These are phyloP conservation scores for Dryococelus australis DNA, from an alignment of 2,888 invertebrate genomes.

Conservation along the genomic window DNA sequence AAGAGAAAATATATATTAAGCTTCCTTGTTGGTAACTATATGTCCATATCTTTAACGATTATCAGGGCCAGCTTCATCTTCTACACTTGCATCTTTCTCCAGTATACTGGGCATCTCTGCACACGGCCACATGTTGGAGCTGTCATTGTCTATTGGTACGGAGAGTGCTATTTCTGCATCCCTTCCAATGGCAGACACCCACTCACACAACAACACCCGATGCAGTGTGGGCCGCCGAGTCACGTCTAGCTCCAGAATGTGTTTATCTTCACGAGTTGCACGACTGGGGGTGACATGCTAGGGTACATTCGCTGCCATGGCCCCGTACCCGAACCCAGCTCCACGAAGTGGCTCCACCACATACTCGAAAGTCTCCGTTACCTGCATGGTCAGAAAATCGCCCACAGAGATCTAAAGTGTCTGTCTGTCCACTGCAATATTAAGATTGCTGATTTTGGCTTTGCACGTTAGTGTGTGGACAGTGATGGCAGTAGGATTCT, in stretches of 20 bases:
- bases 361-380: constrained; percentile 85
- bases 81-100: no score
- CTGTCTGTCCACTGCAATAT: constrained; percentile 83
- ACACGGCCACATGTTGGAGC: not conserved
- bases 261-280: constrained; percentile 89
- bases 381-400: constrained; percentile 83
- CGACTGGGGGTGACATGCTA: constrained; percentile 88
- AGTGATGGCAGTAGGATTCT: constrained; percentile 76
- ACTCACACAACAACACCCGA: constrained; percentile 77
- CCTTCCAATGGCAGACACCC: constrained; percentile 68
- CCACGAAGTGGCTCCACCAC: constrained; percentile 85
- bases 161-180: constrained; percentile 61
- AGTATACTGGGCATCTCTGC: not conserved
- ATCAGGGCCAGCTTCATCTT: no score
- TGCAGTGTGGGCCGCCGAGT: constrained; percentile 76
- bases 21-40: no score
- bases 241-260: constrained; percentile 86
- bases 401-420: constrained; percentile 91
- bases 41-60: no score
- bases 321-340: constrained; percentile 78
- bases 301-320: constrained; percentile 83
- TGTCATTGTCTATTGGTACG: not conserved
- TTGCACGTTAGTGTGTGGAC: constrained; percentile 77
- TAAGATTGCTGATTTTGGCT: constrained; percentile 89
- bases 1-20: no score